phyloP scores from a whole-genome alignment of 2,888 invertebrate genomes.

The Uropetala carovei region DNA sequence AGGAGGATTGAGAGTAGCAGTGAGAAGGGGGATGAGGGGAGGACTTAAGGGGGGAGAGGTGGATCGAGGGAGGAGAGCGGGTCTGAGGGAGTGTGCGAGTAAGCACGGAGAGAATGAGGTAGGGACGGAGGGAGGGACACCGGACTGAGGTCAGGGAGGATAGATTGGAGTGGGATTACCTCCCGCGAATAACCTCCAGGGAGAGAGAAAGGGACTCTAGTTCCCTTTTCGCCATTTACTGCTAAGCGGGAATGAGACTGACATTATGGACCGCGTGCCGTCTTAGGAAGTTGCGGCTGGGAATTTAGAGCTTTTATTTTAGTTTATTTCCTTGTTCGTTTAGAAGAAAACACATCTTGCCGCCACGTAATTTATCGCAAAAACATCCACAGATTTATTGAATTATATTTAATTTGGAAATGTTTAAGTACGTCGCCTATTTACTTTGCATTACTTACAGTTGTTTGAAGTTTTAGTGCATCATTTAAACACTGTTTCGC shows the following conservation, averaged over 20 bases:
- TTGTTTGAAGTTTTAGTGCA: too few relatives aligned
- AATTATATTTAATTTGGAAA: too few relatives aligned
- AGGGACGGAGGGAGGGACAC: neutral
- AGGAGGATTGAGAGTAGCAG: neutral
- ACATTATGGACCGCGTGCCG: neutral
- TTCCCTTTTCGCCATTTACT: constrained; percentile 11
- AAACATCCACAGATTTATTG: too few relatives aligned
- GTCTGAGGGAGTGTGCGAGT: too few relatives aligned
- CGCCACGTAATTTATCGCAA: too few relatives aligned
- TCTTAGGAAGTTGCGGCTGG: neutral
- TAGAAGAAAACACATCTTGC: too few relatives aligned
- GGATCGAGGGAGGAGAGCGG: too few relatives aligned
- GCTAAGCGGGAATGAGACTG: constrained; percentile 7
- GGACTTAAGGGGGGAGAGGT: too few relatives aligned
- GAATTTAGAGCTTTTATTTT: neutral
- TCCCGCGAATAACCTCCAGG: neutral
- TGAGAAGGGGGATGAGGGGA: too few relatives aligned
- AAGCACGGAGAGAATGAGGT: neutral
- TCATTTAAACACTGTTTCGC: too few relatives aligned
- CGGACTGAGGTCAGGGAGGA: neutral
- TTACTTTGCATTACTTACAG: too few relatives aligned
- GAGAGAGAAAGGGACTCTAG: neutral
- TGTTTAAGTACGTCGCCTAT: too few relatives aligned
- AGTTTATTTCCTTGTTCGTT: neutral
- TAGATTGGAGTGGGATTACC: constrained; percentile 19